Base-by-base conservation (phyloP, 2,797 vertebrate species). In the Pantherophis vulpinus region DNA sequence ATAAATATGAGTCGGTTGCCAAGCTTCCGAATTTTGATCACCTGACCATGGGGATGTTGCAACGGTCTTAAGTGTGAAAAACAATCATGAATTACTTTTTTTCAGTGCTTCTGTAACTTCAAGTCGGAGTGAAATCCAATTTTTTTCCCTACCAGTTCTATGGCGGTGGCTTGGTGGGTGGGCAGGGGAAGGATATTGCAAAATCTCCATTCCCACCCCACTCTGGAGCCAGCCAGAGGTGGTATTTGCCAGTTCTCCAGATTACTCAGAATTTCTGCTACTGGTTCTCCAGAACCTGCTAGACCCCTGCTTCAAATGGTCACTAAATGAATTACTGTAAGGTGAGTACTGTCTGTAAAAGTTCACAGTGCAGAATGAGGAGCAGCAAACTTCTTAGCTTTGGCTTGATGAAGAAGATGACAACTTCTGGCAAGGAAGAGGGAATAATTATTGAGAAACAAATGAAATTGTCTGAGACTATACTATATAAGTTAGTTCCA, bases 321-420 rank as follows among this genome's bases (percentile, higher is more conserved):
- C 13, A 70, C 29, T 32, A 66, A 13, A 66, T 66, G 29, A 66
- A n/a, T 5, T 66, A 14, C 7, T 70, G 13, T 32, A 70, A 70
- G n/a, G 7, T 16, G 1, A 70, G n/a, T 70, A 16, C 63, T n/a
- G n/a, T 66, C 13, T 66, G 29, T 16, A 61, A 79, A 79, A 79
- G 2, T 42, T 32, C 32, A 79, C 42, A 79, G 18, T 79, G 18
- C 74, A 79, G 18, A 91, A 91, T 12, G 70, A 70, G 1, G 1
- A 83, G 37, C 23, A 89, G 4, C n/a, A 60, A 88, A 0, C 63
- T 91, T 70, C 47, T 20, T 20, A 25, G n/a, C 0, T 0, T 63
- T 18, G 23, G 88, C 66, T 58, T 94, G 92, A 27, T 23, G 11
- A 54, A 88, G 7, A 42, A 9, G 25, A 74, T 2, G 3, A 4